Conservation (phyloP, 2,113 vertebrate species). For the Progne subis region DNA sequence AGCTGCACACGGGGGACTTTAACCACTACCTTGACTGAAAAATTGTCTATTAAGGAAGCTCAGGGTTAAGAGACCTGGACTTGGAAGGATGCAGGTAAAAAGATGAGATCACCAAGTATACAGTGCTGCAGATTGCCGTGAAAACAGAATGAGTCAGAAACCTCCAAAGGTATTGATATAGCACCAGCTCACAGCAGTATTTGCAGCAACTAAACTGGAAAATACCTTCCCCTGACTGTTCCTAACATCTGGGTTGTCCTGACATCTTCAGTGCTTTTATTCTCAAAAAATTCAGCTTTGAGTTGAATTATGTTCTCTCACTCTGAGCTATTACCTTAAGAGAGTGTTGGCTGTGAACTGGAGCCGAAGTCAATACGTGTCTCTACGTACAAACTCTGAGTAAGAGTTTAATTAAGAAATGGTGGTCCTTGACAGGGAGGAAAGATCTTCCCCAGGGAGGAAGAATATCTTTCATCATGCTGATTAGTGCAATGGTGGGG, state of each 20-base stretch:
- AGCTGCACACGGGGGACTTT: neutral
- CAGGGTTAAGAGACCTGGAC: neutral
- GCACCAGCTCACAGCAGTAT: neutral
- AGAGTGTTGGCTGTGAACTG: neutral
- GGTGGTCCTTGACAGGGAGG: neutral
- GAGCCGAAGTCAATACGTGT: accelerated
- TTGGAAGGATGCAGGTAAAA: neutral
- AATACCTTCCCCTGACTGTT: neutral
- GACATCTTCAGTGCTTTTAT: neutral
- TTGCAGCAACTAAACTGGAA: neutral
- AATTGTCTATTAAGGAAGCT: neutral
- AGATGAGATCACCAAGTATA: neutral
- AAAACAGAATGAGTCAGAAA: neutral
- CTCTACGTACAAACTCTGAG: neutral
- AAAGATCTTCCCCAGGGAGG: neutral
- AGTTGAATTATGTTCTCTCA: neutral
- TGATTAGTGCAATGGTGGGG: neutral
- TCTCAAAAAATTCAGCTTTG: neutral
- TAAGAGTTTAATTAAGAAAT: neutral
- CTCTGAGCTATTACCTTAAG: neutral
- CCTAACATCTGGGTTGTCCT: neutral
- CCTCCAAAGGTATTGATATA: neutral
- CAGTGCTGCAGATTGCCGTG: neutral
- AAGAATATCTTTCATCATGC: neutral
- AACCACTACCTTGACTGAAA: neutral